Percentiles rank a stretch among this genome's conserved stretches.
These are phyloP conservation scores for Helarctos malayanus DNA, from an alignment of 2,797 vertebrate species.

Conservation along the genomic window DNA sequence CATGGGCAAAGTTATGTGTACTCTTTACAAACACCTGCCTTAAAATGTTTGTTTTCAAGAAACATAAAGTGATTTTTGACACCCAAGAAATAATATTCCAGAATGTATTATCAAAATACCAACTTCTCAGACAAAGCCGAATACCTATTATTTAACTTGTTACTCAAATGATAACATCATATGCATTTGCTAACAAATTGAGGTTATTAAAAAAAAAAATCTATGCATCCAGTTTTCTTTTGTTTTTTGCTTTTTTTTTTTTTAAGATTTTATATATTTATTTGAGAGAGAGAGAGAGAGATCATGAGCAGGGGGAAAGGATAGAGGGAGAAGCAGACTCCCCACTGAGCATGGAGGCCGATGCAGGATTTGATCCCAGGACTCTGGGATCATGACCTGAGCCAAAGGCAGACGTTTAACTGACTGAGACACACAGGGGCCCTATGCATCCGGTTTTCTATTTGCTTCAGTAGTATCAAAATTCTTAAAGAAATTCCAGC, in stretches of 20 bases:
- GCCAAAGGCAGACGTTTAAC: not conserved
- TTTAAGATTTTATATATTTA: not conserved
- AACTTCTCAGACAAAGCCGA: not conserved
- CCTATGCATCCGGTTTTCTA: constrained; percentile 51
- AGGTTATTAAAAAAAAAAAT: not conserved
- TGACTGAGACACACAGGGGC: not conserved
- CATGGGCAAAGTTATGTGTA: not conserved
- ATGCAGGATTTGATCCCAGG: not conserved
- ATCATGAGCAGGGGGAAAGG: not conserved
- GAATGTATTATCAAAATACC: constrained; percentile 50
- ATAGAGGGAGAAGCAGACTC: not conserved
- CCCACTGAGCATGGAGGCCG: not conserved
- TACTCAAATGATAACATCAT: not conserved
- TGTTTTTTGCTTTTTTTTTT: not conserved
- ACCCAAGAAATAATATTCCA: constrained; percentile 10
- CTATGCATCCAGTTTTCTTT: constrained; percentile 44
- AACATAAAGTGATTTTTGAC: constrained; percentile 6
- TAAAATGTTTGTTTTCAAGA: constrained; percentile 61
- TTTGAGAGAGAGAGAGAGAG: not conserved
- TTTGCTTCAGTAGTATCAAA: constrained; percentile 84
- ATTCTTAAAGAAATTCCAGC: constrained; percentile 78
- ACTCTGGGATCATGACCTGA: not conserved
- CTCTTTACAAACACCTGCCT: not conserved
- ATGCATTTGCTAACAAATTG: constrained; percentile 22
- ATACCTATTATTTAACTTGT: not conserved